Conservation (phyloP, 2,113 vertebrate species). For the Gavialis gangeticus region DNA sequence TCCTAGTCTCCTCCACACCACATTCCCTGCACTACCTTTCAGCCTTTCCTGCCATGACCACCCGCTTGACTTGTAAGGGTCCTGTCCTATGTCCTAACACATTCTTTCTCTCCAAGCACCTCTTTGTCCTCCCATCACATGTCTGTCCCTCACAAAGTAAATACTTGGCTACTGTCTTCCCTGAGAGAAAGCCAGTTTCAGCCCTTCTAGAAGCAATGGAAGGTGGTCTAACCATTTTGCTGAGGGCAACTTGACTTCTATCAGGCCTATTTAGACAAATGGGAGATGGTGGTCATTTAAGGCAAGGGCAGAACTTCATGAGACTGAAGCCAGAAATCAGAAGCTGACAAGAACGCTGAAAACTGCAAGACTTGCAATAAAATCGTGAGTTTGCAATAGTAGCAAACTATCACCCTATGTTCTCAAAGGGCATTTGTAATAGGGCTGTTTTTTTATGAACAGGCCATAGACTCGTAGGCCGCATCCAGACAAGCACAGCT, state of each 20-base stretch:
- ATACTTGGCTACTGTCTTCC: neutral
- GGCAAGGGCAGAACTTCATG: neutral
- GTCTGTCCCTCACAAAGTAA: neutral
- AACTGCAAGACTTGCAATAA: too few relatives aligned
- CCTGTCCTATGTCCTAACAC: rapidly evolving
- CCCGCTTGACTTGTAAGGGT: neutral
- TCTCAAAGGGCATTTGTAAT: too few relatives aligned
- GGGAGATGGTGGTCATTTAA: neutral
- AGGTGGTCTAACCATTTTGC: neutral
- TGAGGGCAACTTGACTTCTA: neutral
- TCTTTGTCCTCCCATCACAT: neutral
- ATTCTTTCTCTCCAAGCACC: neutral
- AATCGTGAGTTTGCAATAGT: too few relatives aligned
- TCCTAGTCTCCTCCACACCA: rapidly evolving
- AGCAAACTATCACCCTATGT: too few relatives aligned
- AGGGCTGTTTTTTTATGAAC: too few relatives aligned
- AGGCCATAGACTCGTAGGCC: too few relatives aligned
- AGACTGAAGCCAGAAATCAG: too few relatives aligned
- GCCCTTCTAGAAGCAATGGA: neutral
- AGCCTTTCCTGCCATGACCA: neutral
- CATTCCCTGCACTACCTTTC: rapidly evolving
- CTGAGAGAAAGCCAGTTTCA: neutral
- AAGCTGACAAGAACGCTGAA: too few relatives aligned
- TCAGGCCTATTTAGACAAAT: neutral
- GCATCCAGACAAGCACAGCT: too few relatives aligned